Conservation (phyloP, 2,888 invertebrate species). For the Pollenia amentaria region DNA sequence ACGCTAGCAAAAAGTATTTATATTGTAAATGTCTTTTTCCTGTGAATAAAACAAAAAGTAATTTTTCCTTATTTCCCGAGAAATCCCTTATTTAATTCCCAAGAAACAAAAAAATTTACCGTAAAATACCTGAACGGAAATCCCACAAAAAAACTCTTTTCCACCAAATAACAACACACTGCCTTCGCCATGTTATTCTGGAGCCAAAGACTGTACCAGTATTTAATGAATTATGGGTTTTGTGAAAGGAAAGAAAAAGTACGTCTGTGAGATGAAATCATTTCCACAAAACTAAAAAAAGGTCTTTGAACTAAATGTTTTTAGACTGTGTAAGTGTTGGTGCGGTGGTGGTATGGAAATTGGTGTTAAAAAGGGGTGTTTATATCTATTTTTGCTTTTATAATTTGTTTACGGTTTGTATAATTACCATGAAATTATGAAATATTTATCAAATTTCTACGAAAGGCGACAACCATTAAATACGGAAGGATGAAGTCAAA, state of each 20-base stretch:
- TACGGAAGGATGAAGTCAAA: background rate
- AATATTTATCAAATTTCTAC: slow-evolving; percentile 14
- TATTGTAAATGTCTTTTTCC: no score
- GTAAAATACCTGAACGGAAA: no score
- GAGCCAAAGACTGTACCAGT: background rate
- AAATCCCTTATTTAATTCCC: no score
- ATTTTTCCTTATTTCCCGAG: no score
- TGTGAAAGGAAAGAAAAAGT: background rate
- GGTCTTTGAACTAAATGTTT: slow-evolving; percentile 13
- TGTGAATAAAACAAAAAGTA: no score
- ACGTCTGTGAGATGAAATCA: background rate
- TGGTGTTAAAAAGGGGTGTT: slow-evolving; percentile 16
- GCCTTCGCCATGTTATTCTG: background rate
- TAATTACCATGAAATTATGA: slow-evolving; percentile 51
- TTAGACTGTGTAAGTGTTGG: background rate
- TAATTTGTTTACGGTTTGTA: slow-evolving; percentile 43
- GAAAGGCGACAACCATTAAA: background rate
- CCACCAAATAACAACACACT: no score
- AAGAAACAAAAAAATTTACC: no score
- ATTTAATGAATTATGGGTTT: slow-evolving; percentile 50
- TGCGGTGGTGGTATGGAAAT: background rate
- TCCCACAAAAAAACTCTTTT: no score
- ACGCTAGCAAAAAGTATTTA: no score
- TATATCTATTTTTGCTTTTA: slow-evolving; percentile 4
- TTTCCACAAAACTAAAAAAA: slow-evolving; percentile 2